phyloP scores from a whole-genome alignment of 37 sponge, comb jelly and placozoan genomes.

The Diacarnus erythraeanus region DNA sequence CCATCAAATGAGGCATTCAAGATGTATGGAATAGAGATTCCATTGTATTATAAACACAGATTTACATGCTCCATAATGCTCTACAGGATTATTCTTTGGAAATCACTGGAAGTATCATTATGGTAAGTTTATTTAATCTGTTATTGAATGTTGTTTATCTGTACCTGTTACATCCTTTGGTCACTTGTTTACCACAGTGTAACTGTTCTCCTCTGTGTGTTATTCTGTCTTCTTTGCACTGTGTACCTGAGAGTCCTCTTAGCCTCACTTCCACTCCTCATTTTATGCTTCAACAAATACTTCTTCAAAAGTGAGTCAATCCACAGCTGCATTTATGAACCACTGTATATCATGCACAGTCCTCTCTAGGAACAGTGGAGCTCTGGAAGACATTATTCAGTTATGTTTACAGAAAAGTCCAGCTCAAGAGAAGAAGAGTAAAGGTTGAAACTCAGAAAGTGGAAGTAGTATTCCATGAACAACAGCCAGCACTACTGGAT shows the following conservation, averaged over 20 bases:
- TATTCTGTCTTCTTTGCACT: conserved; percentile 22
- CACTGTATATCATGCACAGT: neutral
- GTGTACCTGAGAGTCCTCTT: conserved; percentile 15
- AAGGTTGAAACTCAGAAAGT: neutral
- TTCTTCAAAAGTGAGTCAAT: conserved; percentile 23
- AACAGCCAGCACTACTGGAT: neutral
- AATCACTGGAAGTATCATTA: conserved; percentile 41
- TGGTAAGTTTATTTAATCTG: conserved; percentile 26
- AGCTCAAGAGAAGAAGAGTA: neutral
- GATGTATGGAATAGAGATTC: no score
- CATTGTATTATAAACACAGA: no score
- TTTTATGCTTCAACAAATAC: conserved; percentile 39
- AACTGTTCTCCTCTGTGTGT: conserved; percentile 24
- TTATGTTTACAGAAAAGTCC: neutral
- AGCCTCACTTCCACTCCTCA: conserved; percentile 14
- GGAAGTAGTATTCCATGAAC: neutral
- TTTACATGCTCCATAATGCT: neutral
- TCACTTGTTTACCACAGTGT: no score
- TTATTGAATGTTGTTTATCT: no score
- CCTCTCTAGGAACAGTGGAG: conserved; percentile 20
- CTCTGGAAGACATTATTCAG: conserved; percentile 4
- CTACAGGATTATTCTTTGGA: conserved; percentile 28
- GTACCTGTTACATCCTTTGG: no score
- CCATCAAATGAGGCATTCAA: no score
- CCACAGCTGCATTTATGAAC: neutral